phyloP scores from a whole-genome alignment of 2,797 vertebrate genomes.

The Acipenser oxyrinchus region DNA sequence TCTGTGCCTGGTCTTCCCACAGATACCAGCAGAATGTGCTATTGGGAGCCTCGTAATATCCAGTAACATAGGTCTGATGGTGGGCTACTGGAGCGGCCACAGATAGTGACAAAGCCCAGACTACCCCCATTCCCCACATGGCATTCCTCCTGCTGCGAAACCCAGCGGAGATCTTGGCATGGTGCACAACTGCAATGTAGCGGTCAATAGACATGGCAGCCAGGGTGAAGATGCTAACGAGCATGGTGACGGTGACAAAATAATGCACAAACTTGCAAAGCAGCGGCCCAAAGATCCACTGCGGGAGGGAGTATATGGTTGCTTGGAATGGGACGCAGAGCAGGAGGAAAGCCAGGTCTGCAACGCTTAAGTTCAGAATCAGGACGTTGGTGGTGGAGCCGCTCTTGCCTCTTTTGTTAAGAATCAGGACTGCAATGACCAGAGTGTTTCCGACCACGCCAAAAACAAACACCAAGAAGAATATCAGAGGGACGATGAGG shows the following conservation, averaged over 20 bases:
- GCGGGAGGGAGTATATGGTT: slow-evolving; percentile 8
- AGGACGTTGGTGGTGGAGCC: slow-evolving; percentile 6
- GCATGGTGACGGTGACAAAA: slow-evolving; percentile 8
- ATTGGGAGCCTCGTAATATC: neutral
- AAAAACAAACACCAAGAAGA: slow-evolving; percentile 6
- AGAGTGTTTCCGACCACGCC: slow-evolving; percentile 8
- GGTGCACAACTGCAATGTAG: slow-evolving; percentile 12
- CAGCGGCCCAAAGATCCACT: slow-evolving; percentile 6
- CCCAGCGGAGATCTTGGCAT: neutral
- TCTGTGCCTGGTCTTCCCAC: neutral
- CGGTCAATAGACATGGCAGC: slow-evolving; percentile 7
- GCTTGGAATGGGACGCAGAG: slow-evolving; percentile 12
- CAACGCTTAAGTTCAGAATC: slow-evolving; percentile 10
- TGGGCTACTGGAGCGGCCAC: neutral
- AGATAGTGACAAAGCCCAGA: neutral
- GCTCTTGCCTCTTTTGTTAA: neutral
- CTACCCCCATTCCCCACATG: neutral
- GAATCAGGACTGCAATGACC: neutral
- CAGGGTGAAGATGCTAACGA: slow-evolving; percentile 12
- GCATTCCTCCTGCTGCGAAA: slow-evolving; percentile 2
- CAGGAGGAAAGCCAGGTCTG: slow-evolving; percentile 10
- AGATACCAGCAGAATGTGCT: slow-evolving; percentile 8
- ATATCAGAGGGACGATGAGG: neutral
- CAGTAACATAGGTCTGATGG: slow-evolving; percentile 3
- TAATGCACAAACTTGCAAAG: slow-evolving; percentile 9